These are phyloP conservation scores for Psilopogon haemacephalus DNA, from an alignment of 2,113 vertebrate genomes.

Conservation along the genomic window DNA sequence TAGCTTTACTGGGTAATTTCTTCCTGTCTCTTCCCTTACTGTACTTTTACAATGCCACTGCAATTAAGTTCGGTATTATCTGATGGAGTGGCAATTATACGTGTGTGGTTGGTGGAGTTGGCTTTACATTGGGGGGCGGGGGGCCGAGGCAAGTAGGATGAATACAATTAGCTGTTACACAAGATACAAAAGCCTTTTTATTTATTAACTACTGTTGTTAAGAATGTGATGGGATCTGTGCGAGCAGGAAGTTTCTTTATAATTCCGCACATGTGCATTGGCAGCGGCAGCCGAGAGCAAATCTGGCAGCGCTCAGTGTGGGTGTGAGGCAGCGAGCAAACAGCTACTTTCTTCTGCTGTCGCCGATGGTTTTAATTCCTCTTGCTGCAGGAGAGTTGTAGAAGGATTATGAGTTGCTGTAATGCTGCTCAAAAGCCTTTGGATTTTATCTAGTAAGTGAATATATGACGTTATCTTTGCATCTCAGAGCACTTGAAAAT, in stretches of 20 bases:
- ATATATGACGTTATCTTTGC: not conserved
- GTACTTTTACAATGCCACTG: not conserved
- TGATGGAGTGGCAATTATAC: not conserved
- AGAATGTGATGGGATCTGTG: slow-evolving; percentile 55
- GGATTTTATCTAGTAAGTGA: slow-evolving; percentile 40
- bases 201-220: slow-evolving; percentile 62
- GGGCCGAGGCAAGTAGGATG: not conserved
- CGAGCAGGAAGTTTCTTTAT: slow-evolving; percentile 59
- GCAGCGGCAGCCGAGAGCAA: slow-evolving; percentile 53
- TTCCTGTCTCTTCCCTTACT: not conserved
- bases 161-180: slow-evolving; percentile 45
- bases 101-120: not conserved
- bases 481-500: not conserved
- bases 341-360: not conserved
- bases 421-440: not conserved
- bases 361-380: not conserved
- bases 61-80: not conserved
- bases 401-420: not conserved
- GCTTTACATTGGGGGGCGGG: not conserved
- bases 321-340: slow-evolving; percentile 39
- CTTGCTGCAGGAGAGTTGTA: not conserved
- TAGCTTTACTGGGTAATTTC: not conserved
- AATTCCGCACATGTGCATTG: slow-evolving; percentile 66
- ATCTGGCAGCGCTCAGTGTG: slow-evolving; percentile 35
- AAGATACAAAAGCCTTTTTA: slow-evolving; percentile 67